These are phyloP conservation scores for Aporrectodea caliginosa DNA, from an alignment of 1,140 invertebrate species.

Conservation along the genomic window DNA sequence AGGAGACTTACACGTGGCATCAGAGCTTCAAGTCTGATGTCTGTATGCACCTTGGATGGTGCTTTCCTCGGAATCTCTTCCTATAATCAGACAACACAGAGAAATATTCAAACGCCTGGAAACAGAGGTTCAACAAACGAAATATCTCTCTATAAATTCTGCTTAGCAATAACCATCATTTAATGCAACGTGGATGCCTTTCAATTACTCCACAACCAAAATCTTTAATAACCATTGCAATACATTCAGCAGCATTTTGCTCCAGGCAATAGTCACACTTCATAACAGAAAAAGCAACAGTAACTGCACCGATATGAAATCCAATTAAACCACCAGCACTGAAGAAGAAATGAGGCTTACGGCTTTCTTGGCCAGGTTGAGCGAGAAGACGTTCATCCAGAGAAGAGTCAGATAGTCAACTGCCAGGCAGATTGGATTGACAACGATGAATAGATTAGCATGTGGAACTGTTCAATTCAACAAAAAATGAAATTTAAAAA, in stretches of 20 bases:
- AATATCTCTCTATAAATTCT: background rate
- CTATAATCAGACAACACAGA: no score
- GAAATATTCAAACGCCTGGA: no score
- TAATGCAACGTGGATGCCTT: background rate
- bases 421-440: slow-evolving; percentile 80
- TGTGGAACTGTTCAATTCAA: slow-evolving; percentile 68
- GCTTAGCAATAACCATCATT: background rate
- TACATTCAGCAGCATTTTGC: background rate
- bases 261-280: background rate
- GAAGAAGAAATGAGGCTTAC: slow-evolving; percentile 55
- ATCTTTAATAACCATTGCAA: background rate
- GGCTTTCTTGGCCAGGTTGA: slow-evolving; percentile 77
- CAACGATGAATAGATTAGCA: slow-evolving; percentile 82
- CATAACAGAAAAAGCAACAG: background rate
- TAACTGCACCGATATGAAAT: slow-evolving; percentile 68
- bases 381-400: slow-evolving; percentile 89
- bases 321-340: slow-evolving; percentile 41
- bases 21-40: slow-evolving; percentile 70
- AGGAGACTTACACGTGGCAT: slow-evolving; percentile 72
- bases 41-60: slow-evolving; percentile 41
- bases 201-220: background rate
- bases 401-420: slow-evolving; percentile 80
- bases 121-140: background rate
- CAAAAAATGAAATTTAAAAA: background rate
- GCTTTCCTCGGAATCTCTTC: slow-evolving; percentile 28